phyloP scores from a whole-genome alignment of 92 coral and sea anemone species.

The Paramuricea clavata region DNA sequence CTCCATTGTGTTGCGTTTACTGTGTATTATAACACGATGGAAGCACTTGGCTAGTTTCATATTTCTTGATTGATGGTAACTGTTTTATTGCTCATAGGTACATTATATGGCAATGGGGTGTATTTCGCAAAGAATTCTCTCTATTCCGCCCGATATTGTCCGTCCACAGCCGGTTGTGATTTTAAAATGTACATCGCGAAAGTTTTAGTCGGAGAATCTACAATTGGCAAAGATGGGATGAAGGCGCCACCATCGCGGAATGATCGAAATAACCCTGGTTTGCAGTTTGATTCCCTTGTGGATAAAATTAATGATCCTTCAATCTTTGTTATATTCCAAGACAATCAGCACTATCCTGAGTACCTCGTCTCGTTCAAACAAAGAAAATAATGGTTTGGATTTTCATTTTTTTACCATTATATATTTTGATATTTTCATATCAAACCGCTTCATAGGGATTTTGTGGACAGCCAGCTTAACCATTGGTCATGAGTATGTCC shows the following conservation, averaged over 20 bases:
- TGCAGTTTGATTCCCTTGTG: constrained; percentile 70
- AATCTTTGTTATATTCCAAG: constrained; percentile 68
- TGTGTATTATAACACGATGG: no score
- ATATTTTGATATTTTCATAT: no score
- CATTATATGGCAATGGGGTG: not conserved
- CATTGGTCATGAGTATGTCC: no score
- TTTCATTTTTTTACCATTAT: no score
- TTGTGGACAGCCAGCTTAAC: no score
- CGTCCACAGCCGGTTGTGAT: not conserved
- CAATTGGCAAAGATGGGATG: constrained; percentile 62
- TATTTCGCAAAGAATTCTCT: constrained; percentile 13
- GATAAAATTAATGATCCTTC: constrained; percentile 50
- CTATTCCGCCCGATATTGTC: constrained; percentile 3
- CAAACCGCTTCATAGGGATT: no score
- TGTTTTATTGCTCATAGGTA: not conserved
- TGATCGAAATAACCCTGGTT: constrained; percentile 50
- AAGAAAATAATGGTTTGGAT: not conserved
- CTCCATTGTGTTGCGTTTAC: no score
- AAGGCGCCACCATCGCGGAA: constrained; percentile 69
- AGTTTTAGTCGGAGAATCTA: constrained; percentile 76
- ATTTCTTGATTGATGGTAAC: no score
- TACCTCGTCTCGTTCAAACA: constrained; percentile 69
- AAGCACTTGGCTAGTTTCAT: no score
- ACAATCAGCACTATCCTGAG: constrained; percentile 77
- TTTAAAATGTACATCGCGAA: constrained; percentile 73